Evolutionary conservation across 2,113 vertebrate genomes (phyloP), one percentile per base, ranked within the genome.

Genomic region (Malurus melanocephalus): DNA sequence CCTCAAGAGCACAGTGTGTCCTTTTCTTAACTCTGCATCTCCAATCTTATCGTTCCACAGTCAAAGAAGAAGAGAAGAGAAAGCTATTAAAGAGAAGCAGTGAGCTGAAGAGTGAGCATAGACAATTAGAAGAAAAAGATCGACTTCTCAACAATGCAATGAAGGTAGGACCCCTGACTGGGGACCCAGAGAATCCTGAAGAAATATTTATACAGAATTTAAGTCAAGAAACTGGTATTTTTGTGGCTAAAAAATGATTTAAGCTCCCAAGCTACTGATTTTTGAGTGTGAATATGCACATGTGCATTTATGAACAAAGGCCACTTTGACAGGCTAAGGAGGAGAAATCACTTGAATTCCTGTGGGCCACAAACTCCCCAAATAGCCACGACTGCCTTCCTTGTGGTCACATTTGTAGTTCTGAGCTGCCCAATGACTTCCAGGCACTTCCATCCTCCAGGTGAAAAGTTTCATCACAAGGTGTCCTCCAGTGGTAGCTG

Each of bases 31-130:
- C 55, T 79, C 52, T 52, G 33, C 52, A 64, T 84, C 71, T 52
- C 82, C 78, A 56, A 94, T 84, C 45, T 94, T 57, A 27, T 76
- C 95, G 73, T 91, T 90, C 51, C 6, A 13, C 92, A 99, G 99
- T 99, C 93, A 98, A 99, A 95, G 99, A 99, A 96, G 99, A 99
- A 46, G 99, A 99, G 96, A 99, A 99, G 94, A 96, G 97, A 61
- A 98, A 98, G 73, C 96, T 99, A 82, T 83, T 99, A 87, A 98
- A 98, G 93, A 98, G 98, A 56, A 98, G 98, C 96, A 96, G 81
- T 3, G 98, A 99, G 94, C 96, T 99, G 93, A 99, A 98, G 96
- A 97, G 97, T 2, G 99, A 99, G 92, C 98, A 96, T 13, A 95
- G 95, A 91, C 98, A 98, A 65, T 97, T 99, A 94, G 97, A 99